Base-by-base conservation (phyloP, 2,888 invertebrate species). In the Chouioia cunea region DNA sequence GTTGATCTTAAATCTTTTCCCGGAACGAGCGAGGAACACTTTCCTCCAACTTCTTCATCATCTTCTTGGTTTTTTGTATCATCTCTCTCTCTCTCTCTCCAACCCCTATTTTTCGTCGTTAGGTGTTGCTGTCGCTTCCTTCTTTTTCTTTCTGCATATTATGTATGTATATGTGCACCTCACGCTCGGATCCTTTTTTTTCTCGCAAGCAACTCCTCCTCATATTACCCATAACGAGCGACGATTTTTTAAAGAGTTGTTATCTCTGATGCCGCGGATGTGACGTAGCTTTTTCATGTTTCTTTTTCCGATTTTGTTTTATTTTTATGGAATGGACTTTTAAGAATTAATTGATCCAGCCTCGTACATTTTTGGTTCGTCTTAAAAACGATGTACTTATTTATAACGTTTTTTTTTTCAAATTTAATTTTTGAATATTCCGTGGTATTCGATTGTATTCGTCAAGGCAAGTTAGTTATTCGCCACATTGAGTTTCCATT, bases 1-100 rank as follows among this genome's bases (percentile, higher is more conserved):
- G 48, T 52, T 27, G 53, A 63, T 69, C 59, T 58, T 65, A 60
- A 62, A 65, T 62, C 58, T 65, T 53, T 73, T 70, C 65, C 58
- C 22, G 65, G 62, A 69, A 70, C 47, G 44, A 65, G 23, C 43
- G 16, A 27, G 15, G 48, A 18, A 43, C 52, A 23, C 46, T 47
- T 53, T 63, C 62, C 52, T 48, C n/a, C 12, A 14, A 53, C 56
- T 56, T 56, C 6, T 20, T 50, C 50, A 10, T 47, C 46, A 46
- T 44, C 46, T n/a, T 60, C 23, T 48, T 15, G 48, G 4, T n/a
- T 36, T 20, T 27, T 36, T 36, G 16, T 47, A 36, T 36, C 36
- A 48, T 56, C 47, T 10, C 36, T 6, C 10, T 6, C 27, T 4
- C 27, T 27, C 27, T 27, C 27, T 27, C 27, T 27, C 18, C 36